A percentile compares a stretch with the other conserved stretches of the same genome.
Evolutionary conservation across 2,888 invertebrate species (phyloP).

Genomic region (Onchidella celtica): DNA sequence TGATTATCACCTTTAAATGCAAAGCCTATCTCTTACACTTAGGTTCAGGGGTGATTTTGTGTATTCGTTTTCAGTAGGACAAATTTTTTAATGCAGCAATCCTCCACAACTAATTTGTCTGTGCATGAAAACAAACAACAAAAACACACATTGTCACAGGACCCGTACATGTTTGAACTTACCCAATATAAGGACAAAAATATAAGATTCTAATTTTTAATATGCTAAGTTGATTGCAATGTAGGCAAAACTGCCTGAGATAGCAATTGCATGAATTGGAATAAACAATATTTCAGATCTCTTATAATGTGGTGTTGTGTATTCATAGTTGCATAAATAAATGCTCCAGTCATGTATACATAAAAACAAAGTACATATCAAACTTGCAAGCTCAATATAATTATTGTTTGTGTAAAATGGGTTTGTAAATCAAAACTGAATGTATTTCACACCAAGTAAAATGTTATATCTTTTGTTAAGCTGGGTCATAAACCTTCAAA

Average conservation of each 20-base stretch:
- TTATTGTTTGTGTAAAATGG: no score
- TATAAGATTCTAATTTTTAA: background rate
- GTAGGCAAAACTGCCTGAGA: conserved; percentile 30
- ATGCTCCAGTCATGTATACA: conserved; percentile 15
- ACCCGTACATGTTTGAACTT: background rate
- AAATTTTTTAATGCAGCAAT: background rate
- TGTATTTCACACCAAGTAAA: background rate
- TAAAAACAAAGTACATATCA: conserved; percentile 8
- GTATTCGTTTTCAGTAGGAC: background rate
- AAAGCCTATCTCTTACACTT: background rate
- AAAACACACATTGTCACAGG: background rate
- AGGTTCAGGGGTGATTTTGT: background rate
- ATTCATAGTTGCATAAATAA: conserved; percentile 31
- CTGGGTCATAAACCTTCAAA: no score
- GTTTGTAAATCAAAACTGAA: background rate
- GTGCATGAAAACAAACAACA: background rate
- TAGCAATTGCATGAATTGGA: conserved; percentile 31
- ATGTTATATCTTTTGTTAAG: no score
- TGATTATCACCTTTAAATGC: background rate
- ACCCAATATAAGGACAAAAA: background rate
- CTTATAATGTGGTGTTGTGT: background rate
- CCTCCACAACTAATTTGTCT: background rate
- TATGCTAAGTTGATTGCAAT: background rate
- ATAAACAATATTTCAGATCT: conserved; percentile 24
- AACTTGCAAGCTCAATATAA: conserved; percentile 1